Conservation (phyloP, 1,140 invertebrate genomes). For the Bombus pascuorum region DNA sequence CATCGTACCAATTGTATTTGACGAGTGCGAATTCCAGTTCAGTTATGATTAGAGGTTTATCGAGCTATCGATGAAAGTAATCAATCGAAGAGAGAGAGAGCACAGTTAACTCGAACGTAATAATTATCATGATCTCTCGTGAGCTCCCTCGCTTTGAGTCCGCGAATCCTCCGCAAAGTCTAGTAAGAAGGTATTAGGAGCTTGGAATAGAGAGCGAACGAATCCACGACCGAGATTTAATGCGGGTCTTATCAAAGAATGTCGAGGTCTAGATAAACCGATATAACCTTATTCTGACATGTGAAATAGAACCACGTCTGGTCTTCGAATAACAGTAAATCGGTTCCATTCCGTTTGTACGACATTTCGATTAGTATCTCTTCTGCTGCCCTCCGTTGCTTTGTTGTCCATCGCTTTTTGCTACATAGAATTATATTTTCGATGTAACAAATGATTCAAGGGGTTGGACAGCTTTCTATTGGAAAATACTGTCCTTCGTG, state of each 20-base stretch:
- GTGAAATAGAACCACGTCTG: conserved; percentile 54
- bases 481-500: conserved; percentile 4
- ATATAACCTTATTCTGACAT: conserved; percentile 59
- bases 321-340: conserved; percentile 66
- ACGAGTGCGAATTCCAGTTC: conserved; percentile 37
- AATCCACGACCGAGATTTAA: conserved; percentile 65
- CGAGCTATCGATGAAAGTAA: conserved; percentile 20
- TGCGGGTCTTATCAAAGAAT: conserved; percentile 67
- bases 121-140: conserved; percentile 80
- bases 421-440: conserved; percentile 8
- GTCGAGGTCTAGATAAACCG: conserved; percentile 64
- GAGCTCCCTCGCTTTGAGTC: conserved; percentile 60
- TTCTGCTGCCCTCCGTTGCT: conserved; percentile 23
- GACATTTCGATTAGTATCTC: conserved; percentile 65
- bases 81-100: conserved; percentile 57
- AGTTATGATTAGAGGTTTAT: not conserved
- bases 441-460: not conserved
- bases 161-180: conserved; percentile 49
- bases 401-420: conserved; percentile 27
- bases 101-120: conserved; percentile 77
- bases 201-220: conserved; percentile 54
- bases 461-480: not conserved
- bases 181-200: conserved; percentile 72
- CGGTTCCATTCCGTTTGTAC: conserved; percentile 64
- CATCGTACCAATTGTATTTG: not conserved